These are phyloP conservation scores for Alouatta palliata DNA, from an alignment of 2,113 vertebrate species.

Conservation along the genomic window DNA sequence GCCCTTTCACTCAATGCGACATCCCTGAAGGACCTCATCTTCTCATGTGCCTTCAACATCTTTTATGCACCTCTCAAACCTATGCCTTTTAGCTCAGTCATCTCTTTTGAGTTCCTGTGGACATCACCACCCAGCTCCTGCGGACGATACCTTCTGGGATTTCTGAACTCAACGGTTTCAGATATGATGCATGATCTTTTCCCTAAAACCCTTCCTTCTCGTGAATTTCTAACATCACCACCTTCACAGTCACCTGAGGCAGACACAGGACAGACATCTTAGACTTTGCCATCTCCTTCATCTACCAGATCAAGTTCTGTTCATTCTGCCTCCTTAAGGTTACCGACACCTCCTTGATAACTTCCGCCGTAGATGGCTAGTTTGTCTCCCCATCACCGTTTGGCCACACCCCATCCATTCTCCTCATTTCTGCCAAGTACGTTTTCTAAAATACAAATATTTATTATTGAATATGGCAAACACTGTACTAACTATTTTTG, in stretches of 20 bases:
- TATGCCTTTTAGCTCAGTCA: neutral
- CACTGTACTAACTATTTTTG: neutral
- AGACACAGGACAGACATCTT: neutral
- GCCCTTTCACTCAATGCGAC: neutral
- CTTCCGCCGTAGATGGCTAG: neutral
- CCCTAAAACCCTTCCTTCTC: neutral
- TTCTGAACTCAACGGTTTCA: neutral
- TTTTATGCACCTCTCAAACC: neutral
- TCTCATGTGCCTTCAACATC: neutral
- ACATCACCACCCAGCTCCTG: neutral
- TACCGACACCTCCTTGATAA: no score
- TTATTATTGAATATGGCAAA: neutral
- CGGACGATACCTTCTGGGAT: neutral
- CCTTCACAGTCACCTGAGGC: neutral
- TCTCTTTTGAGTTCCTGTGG: neutral
- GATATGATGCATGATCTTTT: neutral
- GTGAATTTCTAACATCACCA: neutral
- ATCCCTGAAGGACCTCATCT: neutral
- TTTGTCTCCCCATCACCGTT: neutral
- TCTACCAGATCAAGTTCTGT: neutral
- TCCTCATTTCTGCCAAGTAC: neutral
- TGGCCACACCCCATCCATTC: neutral
- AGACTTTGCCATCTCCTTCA: neutral
- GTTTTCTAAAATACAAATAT: neutral
- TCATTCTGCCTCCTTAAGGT: neutral